These are phyloP conservation scores for Bergia sp. DNA, from an alignment of 92 coral and sea anemone species.

Conservation along the genomic window DNA sequence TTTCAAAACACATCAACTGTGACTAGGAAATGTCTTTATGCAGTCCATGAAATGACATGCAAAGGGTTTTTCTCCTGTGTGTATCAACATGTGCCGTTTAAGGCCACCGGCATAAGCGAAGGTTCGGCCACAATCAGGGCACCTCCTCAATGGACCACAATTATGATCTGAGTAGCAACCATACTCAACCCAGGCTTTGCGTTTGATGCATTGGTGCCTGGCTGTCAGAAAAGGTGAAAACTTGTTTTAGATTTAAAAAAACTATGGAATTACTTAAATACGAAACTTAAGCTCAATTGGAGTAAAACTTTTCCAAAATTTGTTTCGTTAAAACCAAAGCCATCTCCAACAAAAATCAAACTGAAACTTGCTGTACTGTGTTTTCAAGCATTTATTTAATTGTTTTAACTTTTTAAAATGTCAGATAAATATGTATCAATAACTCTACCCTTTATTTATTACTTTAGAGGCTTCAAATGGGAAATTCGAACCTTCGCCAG, in stretches of 20 bases:
- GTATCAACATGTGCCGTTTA: slow-evolving; percentile 41
- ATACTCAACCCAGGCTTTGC: slow-evolving; percentile 4
- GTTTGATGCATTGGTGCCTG: not conserved
- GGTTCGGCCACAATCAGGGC: slow-evolving; percentile 5
- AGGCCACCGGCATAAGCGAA: slow-evolving; percentile 3
- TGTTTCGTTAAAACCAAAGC: not conserved
- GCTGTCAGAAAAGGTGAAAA: slow-evolving; percentile 15
- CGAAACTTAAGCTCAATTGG: too few relatives aligned
- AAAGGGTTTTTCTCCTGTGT: slow-evolving; percentile 63
- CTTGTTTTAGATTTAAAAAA: not conserved
- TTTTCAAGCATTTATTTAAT: not conserved
- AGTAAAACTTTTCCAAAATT: too few relatives aligned
- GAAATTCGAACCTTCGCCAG: too few relatives aligned
- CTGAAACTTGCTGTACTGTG: not conserved
- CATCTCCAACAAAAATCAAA: not conserved
- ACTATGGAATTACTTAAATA: not conserved
- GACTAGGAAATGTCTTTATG: slow-evolving; percentile 54
- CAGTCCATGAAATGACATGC: slow-evolving; percentile 50
- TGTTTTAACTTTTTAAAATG: not conserved
- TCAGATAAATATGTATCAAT: too few relatives aligned
- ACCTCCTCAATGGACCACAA: not conserved
- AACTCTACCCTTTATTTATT: too few relatives aligned
- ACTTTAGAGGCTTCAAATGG: too few relatives aligned
- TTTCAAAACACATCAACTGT: not conserved
- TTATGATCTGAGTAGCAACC: slow-evolving; percentile 1